phyloP scores from a whole-genome alignment of 2,888 invertebrate species.

The Hipparchia sbordonii region DNA sequence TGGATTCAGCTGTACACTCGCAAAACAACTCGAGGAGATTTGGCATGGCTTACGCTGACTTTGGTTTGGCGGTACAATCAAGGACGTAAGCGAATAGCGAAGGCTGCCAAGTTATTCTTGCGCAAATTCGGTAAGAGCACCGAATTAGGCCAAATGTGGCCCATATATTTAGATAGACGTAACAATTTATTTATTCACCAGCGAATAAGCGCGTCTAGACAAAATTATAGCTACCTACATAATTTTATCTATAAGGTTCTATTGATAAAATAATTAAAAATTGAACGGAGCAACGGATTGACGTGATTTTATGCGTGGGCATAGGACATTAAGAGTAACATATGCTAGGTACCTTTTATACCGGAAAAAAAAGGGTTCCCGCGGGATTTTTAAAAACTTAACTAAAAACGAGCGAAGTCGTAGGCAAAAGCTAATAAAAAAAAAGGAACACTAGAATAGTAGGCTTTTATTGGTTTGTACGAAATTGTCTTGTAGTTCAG shows the following conservation, averaged over 20 bases:
- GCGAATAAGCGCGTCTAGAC: slow-evolving; percentile 8
- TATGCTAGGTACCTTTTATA: too few relatives aligned
- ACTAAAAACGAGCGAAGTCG: too few relatives aligned
- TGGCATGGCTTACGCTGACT: slow-evolving; percentile 69
- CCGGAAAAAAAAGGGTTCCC: too few relatives aligned
- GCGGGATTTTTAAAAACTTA: too few relatives aligned
- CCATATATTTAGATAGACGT: slow-evolving; percentile 30
- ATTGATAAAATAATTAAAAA: too few relatives aligned
- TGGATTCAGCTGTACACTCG: slow-evolving; percentile 46
- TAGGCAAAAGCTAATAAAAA: not conserved
- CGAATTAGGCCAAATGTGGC: slow-evolving; percentile 38
- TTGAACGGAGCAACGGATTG: too few relatives aligned
- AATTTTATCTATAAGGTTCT: too few relatives aligned
- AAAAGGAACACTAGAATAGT: not conserved
- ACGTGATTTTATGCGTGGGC: too few relatives aligned
- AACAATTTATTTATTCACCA: slow-evolving; percentile 27
- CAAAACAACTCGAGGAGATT: slow-evolving; percentile 68
- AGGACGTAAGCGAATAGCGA: slow-evolving; percentile 54
- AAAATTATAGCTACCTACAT: not conserved
- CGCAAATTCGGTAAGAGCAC: slow-evolving; percentile 42
- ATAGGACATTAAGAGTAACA: too few relatives aligned
- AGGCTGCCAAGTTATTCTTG: slow-evolving; percentile 57
- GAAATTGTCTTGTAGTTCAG: slow-evolving; percentile 6
- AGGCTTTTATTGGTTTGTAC: not conserved
- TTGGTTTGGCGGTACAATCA: slow-evolving; percentile 57